Conservation (phyloP, 2,797 vertebrate genomes). For the Limnodromus scolopaceus region DNA sequence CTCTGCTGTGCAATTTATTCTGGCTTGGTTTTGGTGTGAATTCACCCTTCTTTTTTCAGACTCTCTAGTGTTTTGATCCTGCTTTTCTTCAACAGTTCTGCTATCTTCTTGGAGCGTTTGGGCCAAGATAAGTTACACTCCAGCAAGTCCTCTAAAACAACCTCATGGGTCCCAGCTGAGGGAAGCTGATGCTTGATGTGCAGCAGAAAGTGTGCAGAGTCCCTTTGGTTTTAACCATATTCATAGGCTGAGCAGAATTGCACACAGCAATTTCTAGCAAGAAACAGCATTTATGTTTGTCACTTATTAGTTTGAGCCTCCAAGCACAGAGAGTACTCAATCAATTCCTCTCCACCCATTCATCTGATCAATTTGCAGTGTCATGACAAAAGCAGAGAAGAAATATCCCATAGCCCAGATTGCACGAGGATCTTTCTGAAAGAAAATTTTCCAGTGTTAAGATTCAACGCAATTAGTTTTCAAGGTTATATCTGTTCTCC, state of each 20-base stretch:
- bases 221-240: background rate
- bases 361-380: background rate
- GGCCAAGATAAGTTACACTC: background rate
- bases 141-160: background rate
- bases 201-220: background rate
- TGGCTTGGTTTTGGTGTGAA: background rate
- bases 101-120: background rate
- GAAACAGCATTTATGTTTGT: constrained; percentile 24
- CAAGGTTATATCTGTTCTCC: background rate
- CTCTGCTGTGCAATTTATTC: background rate
- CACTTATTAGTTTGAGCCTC: background rate
- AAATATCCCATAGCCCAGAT: background rate
- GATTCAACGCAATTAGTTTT: background rate
- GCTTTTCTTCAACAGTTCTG: background rate
- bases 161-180: background rate
- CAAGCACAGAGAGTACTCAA: background rate
- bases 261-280: background rate
- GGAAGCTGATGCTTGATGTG: background rate
- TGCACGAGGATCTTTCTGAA: background rate
- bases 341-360: constrained; percentile 11
- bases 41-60: background rate
- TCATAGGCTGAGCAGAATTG: background rate
- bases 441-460: background rate
- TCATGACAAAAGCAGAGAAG: background rate
- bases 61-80: background rate